These are phyloP conservation scores for Meteorus cinctellus DNA, from an alignment of 2,888 invertebrate species.

Conservation along the genomic window DNA sequence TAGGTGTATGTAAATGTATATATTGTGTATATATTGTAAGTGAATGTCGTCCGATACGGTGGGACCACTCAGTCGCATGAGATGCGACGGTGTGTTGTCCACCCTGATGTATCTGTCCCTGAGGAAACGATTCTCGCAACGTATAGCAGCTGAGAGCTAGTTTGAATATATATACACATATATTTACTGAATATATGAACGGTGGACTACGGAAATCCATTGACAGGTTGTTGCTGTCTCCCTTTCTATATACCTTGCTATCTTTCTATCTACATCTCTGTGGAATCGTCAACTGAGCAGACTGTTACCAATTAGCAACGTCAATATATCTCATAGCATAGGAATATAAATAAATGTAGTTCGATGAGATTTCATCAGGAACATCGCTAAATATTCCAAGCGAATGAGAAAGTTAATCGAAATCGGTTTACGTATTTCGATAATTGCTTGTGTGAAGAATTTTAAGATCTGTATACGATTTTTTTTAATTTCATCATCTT, in stretches of 20 bases:
- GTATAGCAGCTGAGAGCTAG: slow-evolving; percentile 50
- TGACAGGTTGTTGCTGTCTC: slow-evolving; percentile 54
- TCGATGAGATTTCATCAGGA: too few species aligned
- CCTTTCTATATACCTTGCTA: not conserved
- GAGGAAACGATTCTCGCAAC: slow-evolving; percentile 61
- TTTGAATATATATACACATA: not conserved
- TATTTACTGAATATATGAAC: slow-evolving; percentile 30
- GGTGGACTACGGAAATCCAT: slow-evolving; percentile 59
- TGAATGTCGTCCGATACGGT: slow-evolving; percentile 11
- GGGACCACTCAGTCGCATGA: slow-evolving; percentile 37
- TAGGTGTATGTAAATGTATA: too few species aligned
- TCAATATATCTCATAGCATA: not conserved
- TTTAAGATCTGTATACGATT: too few species aligned
- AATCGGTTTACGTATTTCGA: too few species aligned
- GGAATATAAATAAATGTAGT: not conserved
- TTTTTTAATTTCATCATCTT: too few species aligned
- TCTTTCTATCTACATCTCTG: slow-evolving; percentile 15
- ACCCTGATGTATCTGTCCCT: slow-evolving; percentile 72
- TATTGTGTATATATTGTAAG: not conserved
- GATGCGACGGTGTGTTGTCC: slow-evolving; percentile 56
- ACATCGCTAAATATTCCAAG: too few species aligned
- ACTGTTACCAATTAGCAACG: not conserved
- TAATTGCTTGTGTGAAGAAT: too few species aligned
- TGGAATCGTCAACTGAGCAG: not conserved
- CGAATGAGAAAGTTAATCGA: too few species aligned